phyloP scores from a whole-genome alignment of 1,140 invertebrate genomes.

The Drosophila grimshawi region DNA sequence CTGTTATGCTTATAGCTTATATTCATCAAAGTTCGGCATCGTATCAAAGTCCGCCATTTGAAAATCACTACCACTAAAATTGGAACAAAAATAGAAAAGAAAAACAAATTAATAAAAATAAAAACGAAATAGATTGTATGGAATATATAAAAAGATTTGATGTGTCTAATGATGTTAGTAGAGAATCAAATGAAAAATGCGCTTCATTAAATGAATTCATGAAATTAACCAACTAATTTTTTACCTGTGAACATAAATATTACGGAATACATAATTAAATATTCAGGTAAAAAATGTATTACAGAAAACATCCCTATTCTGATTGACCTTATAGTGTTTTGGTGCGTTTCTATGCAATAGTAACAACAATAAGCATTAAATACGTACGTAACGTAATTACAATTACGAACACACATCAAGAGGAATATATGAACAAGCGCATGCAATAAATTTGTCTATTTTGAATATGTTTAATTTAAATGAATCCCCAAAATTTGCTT shows the following conservation, averaged over 20 bases:
- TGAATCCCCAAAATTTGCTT: conserved; percentile 9
- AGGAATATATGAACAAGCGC: conserved; percentile 24
- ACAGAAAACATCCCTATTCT: neutral
- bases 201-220: neutral
- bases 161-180: conserved; percentile 27
- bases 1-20: conserved; percentile 57
- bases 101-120: conserved; percentile 41
- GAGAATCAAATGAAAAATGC: conserved; percentile 20
- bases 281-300: neutral
- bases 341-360: conserved; percentile 1
- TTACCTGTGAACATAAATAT: neutral
- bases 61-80: conserved; percentile 77
- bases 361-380: conserved; percentile 24
- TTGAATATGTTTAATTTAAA: conserved; percentile 15
- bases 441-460: conserved; percentile 36
- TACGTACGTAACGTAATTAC: conserved; percentile 24
- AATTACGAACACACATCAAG: conserved; percentile 39
- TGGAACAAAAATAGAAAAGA: conserved; percentile 42
- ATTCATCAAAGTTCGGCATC: conserved; percentile 73
- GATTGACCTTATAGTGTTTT: neutral
- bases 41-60: conserved; percentile 75
- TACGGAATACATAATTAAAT: neutral
- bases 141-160: conserved; percentile 17
- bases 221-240: neutral
- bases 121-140: conserved; percentile 18